Percentiles rank a stretch among this genome's conserved stretches.
Evolutionary conservation across 2,888 invertebrate species (phyloP).

Genomic region (Nomada hirtipes): DNA sequence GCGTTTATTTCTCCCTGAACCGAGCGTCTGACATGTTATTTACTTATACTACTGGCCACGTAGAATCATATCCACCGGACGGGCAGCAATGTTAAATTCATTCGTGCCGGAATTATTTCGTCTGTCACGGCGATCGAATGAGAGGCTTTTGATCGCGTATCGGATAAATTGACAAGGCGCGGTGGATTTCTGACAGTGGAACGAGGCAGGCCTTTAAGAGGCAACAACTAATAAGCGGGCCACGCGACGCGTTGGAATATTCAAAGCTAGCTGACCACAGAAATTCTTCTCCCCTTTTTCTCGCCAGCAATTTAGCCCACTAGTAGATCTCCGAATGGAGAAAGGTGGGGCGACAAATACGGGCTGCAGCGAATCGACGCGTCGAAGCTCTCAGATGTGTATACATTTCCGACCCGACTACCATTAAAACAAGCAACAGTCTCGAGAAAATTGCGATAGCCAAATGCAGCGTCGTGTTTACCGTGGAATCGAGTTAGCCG

Average conservation of each 20-base stretch:
- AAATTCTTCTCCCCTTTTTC: not conserved
- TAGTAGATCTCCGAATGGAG: not conserved
- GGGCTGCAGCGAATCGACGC: not conserved
- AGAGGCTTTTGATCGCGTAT: not conserved
- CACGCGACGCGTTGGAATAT: conserved; percentile 63
- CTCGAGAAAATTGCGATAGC: not conserved
- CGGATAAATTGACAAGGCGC: conserved; percentile 6
- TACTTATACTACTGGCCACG: not conserved
- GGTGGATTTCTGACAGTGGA: conserved; percentile 30
- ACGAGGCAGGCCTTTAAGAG: conserved; percentile 53
- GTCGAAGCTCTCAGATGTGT: not conserved
- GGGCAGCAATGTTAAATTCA: not conserved
- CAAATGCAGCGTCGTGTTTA: not conserved
- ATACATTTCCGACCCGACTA: too few species aligned
- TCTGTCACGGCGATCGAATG: too few species aligned
- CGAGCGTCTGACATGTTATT: not conserved
- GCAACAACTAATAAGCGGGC: conserved; percentile 52
- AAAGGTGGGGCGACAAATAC: not conserved
- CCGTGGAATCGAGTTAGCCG: not conserved
- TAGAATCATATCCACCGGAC: too few species aligned
- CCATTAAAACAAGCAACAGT: not conserved
- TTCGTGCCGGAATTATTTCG: not conserved
- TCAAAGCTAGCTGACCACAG: conserved; percentile 41
- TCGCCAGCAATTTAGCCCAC: not conserved
- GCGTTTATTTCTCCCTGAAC: too few species aligned